Evolutionary conservation across 2,888 invertebrate genomes (phyloP), one percentile per base, ranked within the genome.

Genomic region (Conops quadrifasciatus): DNA sequence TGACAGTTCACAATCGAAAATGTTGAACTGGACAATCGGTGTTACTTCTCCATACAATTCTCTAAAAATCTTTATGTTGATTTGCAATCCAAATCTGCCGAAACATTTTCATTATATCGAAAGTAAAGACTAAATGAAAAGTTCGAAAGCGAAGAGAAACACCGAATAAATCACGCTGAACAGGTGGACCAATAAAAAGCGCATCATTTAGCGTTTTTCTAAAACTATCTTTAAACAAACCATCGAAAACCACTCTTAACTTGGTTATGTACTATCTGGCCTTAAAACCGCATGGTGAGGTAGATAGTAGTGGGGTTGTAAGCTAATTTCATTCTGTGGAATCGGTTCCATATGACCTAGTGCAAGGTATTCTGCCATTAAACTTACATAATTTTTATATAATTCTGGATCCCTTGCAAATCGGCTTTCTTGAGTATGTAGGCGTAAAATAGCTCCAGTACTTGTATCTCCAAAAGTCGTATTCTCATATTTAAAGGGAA

Each of bases 101-200:
- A 51, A 75, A 75, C 74, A 75, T 77, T 30, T 77, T 74, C 13
- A 72, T 64, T 7, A 75, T 74, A 47, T 72, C 74, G 0, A 73
- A 71, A 9, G 72, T 67, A 75, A 1, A 45, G n/a, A n/a, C n/a
- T n/a, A n/a, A n/a, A n/a, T n/a, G 7, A 71, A 74, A 72, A 16
- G 71, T 56, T 2, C 77, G 73, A 71, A 76, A 77, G 3, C 73
- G 62, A 16, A 74, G 36, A 15, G 72, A 76, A 2, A 75, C 75
- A 3, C 69, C 72, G 26, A 75, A 66, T 16, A 75, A 36, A 58
- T 75, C 69, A 0, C 71, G 56, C 47, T 72, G 72, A 47, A 73
- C 70, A 19, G 70, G 58, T 19, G 68, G 72, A 13, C 75, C 75
- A 9, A 73, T 70, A 11, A 68, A n/a, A 11, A 73, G 63, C 15